These are phyloP conservation scores for Aix galericulata DNA, from an alignment of 2,113 vertebrate genomes.

Conservation along the genomic window DNA sequence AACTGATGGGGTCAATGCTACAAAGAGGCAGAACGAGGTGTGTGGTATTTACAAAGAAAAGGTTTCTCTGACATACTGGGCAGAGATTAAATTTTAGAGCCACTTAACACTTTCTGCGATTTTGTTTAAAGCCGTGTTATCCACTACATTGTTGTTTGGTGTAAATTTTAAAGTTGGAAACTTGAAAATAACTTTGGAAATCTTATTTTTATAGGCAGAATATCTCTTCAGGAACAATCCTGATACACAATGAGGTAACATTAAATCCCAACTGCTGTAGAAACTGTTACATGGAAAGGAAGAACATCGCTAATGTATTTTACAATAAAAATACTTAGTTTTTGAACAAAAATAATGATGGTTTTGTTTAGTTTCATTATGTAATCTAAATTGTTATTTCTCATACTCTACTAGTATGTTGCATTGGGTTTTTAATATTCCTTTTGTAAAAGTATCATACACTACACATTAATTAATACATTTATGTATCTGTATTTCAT, in stretches of 20 bases:
- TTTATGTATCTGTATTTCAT: neutral
- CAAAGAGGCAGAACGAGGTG: neutral
- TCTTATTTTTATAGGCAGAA: slow-evolving; percentile 78
- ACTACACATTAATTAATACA: neutral
- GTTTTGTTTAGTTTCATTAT: neutral
- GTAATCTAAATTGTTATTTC: neutral
- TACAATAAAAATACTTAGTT: neutral
- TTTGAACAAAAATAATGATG: neutral
- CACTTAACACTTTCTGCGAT: neutral
- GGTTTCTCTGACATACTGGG: neutral
- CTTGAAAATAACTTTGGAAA: neutral
- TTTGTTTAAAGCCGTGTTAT: neutral
- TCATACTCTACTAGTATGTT: neutral
- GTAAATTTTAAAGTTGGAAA: neutral
- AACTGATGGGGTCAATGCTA: neutral
- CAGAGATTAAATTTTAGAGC: neutral
- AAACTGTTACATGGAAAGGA: neutral
- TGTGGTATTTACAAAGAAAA: neutral
- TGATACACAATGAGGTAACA: slow-evolving; percentile 46
- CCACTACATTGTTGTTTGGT: neutral
- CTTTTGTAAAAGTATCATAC: neutral
- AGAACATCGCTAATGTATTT: neutral
- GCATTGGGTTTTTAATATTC: neutral
- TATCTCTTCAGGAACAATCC: slow-evolving; percentile 84
- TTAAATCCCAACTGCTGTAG: neutral